A percentile compares a stretch with the other conserved stretches of the same genome.
These are phyloP conservation scores for Pheosia tremula DNA, from an alignment of 2,888 invertebrate species.

Conservation along the genomic window DNA sequence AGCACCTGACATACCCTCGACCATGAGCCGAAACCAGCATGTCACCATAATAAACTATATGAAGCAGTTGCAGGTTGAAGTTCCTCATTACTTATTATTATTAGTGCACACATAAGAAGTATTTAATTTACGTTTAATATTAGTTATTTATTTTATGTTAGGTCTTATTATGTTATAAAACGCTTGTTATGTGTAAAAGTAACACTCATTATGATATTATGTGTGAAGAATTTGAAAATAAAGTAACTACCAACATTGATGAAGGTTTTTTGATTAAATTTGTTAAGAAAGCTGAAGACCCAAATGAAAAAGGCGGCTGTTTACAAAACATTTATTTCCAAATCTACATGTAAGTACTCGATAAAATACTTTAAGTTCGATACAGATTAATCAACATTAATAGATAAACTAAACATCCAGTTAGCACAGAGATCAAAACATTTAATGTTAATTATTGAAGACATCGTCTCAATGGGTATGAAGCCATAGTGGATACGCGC, in stretches of 20 bases:
- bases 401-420: background rate
- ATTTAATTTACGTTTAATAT: too few relatives aligned
- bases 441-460: background rate
- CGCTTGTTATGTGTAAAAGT: too few relatives aligned
- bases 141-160: too few relatives aligned
- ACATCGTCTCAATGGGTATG: background rate
- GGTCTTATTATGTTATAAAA: too few relatives aligned
- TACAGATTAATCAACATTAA: conserved; percentile 30
- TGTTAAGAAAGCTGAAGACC: conserved; percentile 13
- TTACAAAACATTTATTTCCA: conserved; percentile 63
- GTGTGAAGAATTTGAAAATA: too few relatives aligned
- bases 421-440: background rate
- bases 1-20: background rate
- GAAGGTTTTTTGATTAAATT: conserved; percentile 19
- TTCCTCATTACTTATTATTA: too few relatives aligned
- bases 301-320: conserved; percentile 29
- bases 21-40: background rate
- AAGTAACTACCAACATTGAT: conserved; percentile 26
- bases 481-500: too few relatives aligned
- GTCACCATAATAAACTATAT: too few relatives aligned
- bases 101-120: too few relatives aligned
- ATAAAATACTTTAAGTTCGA: conserved; percentile 32
- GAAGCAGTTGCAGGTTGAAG: too few relatives aligned
- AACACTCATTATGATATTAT: too few relatives aligned
- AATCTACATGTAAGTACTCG: conserved; percentile 43